Conservation (phyloP, 2,797 vertebrate species). For the Mareca penelope region DNA sequence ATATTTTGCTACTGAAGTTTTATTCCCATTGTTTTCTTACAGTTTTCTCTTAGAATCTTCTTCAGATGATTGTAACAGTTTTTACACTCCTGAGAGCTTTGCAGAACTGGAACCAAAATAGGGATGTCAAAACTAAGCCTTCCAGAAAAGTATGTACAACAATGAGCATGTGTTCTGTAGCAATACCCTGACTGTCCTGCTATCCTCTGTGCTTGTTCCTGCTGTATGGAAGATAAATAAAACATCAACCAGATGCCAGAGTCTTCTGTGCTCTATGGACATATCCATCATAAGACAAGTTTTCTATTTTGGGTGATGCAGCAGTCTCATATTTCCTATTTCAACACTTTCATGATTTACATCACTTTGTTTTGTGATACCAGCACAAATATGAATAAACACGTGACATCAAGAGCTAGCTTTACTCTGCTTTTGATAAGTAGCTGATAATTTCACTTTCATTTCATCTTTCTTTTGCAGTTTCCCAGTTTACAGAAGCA, state of each 20-base stretch:
- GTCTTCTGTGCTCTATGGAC: background rate
- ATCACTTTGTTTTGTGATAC: background rate
- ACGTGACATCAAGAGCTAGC: background rate
- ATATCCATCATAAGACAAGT: background rate
- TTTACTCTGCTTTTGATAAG: background rate
- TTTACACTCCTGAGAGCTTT: background rate
- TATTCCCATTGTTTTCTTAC: background rate
- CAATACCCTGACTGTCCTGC: background rate
- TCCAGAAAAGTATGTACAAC: background rate
- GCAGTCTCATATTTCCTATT: background rate
- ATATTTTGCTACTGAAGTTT: background rate
- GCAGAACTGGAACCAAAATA: background rate
- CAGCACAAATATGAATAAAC: background rate
- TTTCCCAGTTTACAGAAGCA: background rate
- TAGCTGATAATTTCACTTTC: background rate
- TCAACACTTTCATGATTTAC: background rate
- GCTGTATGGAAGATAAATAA: background rate
- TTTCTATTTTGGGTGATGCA: background rate
- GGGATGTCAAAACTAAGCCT: background rate
- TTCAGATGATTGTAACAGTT: background rate
- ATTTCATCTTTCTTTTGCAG: background rate
- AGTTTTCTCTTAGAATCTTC: background rate
- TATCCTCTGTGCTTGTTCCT: background rate
- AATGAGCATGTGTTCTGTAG: background rate
- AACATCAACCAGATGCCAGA: background rate